phyloP scores from a whole-genome alignment of 2,888 invertebrate genomes.

The Pterostichus madidus region DNA sequence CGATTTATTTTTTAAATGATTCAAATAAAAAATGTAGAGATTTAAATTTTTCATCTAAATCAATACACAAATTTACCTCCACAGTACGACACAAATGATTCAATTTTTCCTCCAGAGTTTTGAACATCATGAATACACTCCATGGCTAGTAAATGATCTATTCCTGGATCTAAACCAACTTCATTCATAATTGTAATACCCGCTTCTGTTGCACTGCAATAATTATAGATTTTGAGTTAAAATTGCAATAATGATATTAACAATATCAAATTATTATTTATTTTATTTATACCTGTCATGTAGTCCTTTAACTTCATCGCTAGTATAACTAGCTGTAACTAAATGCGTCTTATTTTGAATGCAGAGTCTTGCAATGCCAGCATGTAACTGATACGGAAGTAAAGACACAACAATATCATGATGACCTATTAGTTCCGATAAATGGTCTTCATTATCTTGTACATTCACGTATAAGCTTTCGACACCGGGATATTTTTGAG shows the following conservation, averaged over 20 bases:
- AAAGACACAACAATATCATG: constrained; percentile 91
- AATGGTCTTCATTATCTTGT: constrained; percentile 84
- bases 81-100: constrained; percentile 97
- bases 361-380: constrained; percentile 91
- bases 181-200: constrained; percentile 97
- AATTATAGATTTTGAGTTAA: background rate
- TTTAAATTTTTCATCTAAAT: too few species aligned
- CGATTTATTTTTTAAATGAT: too few species aligned
- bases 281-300: constrained; percentile 83
- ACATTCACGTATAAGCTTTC: constrained; percentile 92
- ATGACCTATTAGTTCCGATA: constrained; percentile 85
- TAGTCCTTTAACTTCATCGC: constrained; percentile 89
- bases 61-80: constrained; percentile 81
- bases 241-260: background rate
- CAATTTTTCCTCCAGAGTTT: constrained; percentile 92
- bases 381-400: constrained; percentile 94
- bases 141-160: constrained; percentile 93
- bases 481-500: constrained; percentile 87
- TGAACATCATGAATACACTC: constrained; percentile 97
- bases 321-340: constrained; percentile 97
- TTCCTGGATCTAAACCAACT: constrained; percentile 98
- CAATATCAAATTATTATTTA: constrained; percentile 13
- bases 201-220: constrained; percentile 88
- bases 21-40: background rate
- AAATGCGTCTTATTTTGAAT: constrained; percentile 92